A percentile compares a stretch with the other conserved stretches of the same genome.
Evolutionary conservation across 1,140 invertebrate genomes (phyloP).

Genomic region (Stenopsyche tienmushanensis): DNA sequence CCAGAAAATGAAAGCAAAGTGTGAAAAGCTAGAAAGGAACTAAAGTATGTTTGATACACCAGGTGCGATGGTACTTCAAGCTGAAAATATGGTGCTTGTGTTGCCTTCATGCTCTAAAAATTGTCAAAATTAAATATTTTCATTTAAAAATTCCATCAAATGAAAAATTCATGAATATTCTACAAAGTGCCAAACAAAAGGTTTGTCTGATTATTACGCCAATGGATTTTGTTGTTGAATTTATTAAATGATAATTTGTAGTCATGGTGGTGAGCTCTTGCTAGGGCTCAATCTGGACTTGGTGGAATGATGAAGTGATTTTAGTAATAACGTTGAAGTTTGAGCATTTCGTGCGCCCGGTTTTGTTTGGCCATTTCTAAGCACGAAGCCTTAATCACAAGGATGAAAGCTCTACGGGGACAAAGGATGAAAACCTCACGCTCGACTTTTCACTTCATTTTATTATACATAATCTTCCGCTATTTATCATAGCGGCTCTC

Average conservation of each 20-base stretch:
- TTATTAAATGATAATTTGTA: too few relatives aligned
- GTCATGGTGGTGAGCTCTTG: too few relatives aligned
- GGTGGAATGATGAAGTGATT: too few relatives aligned
- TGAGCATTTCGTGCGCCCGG: not conserved
- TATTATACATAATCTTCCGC: conserved; percentile 25
- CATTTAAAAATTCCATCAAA: not conserved
- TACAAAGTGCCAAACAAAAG: too few relatives aligned
- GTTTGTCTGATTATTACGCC: too few relatives aligned
- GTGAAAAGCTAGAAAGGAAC: conserved; percentile 3
- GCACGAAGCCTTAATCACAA: conserved; percentile 15
- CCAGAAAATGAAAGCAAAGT: conserved; percentile 3
- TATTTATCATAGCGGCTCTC: conserved; percentile 21
- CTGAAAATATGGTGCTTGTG: conserved; percentile 1
- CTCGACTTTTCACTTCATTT: conserved; percentile 27
- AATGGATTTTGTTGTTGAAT: too few relatives aligned
- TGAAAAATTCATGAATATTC: not conserved
- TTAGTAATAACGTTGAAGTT: not conserved
- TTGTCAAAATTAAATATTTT: not conserved
- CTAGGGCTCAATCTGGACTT: too few relatives aligned
- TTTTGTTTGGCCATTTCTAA: not conserved
- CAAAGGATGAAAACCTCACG: conserved; percentile 25
- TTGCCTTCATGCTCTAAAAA: conserved; percentile 2
- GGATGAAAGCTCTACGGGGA: not conserved
- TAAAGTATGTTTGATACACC: conserved; percentile 18
- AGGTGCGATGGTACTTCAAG: conserved; percentile 5